Percentiles rank a stretch among this genome's conserved stretches.
Conservation (phyloP, 2,797 vertebrate species). For the Pygocentrus nattereri region DNA sequence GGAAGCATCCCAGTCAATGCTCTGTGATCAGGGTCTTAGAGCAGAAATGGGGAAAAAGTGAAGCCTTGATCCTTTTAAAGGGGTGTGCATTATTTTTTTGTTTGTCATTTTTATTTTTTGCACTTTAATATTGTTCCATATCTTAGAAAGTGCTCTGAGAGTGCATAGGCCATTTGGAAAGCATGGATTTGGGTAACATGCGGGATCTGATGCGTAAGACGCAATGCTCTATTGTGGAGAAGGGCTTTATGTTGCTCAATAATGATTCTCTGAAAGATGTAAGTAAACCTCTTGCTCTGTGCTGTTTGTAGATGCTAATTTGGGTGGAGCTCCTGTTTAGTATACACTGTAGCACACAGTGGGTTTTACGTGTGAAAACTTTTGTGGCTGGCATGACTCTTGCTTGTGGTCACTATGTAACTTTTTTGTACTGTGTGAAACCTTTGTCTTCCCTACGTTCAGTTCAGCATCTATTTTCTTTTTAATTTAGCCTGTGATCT, state of each 20-base stretch:
- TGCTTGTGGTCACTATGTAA: background rate
- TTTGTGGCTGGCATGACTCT: background rate
- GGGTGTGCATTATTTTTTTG: background rate
- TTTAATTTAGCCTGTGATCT: background rate
- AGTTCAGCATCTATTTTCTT: background rate
- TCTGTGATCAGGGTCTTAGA: conserved; percentile 38
- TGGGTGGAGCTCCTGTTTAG: conserved; percentile 39
- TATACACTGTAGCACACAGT: background rate
- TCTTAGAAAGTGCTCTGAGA: background rate
- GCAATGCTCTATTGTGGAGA: conserved; percentile 68
- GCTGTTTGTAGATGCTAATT: conserved; percentile 25
- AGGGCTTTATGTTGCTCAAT: conserved; percentile 59
- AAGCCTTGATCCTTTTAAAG: conserved; percentile 2
- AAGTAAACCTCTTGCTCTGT: conserved; percentile 63
- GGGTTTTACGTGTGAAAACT: background rate
- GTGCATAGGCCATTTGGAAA: conserved; percentile 16
- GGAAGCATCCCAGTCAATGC: conserved; percentile 40
- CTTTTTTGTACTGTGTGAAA: background rate
- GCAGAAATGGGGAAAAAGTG: background rate
- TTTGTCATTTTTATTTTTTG: background rate
- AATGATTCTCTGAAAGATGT: conserved; percentile 65
- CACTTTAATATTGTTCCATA: background rate
- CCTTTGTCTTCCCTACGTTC: background rate
- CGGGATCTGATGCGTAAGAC: conserved; percentile 73
- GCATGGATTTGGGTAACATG: conserved; percentile 75